Conservation (phyloP, 2,797 vertebrate genomes). For the Psittacula derbiana region DNA sequence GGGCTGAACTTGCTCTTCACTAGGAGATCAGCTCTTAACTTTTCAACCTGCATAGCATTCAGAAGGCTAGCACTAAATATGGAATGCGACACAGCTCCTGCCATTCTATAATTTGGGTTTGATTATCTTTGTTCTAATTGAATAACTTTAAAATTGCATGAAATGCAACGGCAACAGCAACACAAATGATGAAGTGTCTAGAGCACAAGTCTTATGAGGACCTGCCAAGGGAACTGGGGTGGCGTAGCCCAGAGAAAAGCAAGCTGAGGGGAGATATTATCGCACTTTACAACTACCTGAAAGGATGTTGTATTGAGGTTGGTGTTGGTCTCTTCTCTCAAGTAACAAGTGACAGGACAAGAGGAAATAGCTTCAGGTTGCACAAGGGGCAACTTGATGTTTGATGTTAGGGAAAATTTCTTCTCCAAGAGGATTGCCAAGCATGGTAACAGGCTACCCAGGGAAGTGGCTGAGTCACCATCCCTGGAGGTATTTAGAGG, state of each 20-base stretch:
- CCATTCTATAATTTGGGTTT: not conserved
- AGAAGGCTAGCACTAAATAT: not conserved
- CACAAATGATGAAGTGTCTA: not conserved
- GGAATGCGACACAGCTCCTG: not conserved
- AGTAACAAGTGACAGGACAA: not conserved
- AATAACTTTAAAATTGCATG: not conserved
- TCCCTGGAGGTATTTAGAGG: not conserved
- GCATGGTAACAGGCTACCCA: not conserved
- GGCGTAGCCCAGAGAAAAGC: not conserved
- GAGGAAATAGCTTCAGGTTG: not conserved
- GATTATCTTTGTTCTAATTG: not conserved
- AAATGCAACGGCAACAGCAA: not conserved
- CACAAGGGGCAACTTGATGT: not conserved
- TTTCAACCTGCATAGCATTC: rapidly evolving
- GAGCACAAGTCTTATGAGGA: not conserved
- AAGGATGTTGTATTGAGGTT: not conserved
- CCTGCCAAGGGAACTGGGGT: not conserved
- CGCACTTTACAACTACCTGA: not conserved
- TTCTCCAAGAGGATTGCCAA: not conserved
- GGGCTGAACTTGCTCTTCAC: not conserved
- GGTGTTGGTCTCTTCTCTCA: not conserved
- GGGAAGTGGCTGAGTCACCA: not conserved
- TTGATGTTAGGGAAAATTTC: not conserved
- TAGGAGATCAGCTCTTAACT: not conserved
- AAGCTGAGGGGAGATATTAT: not conserved